Evolutionary conservation across 1,140 invertebrate genomes (phyloP).

Genomic region (Helicorthomorpha holstii): DNA sequence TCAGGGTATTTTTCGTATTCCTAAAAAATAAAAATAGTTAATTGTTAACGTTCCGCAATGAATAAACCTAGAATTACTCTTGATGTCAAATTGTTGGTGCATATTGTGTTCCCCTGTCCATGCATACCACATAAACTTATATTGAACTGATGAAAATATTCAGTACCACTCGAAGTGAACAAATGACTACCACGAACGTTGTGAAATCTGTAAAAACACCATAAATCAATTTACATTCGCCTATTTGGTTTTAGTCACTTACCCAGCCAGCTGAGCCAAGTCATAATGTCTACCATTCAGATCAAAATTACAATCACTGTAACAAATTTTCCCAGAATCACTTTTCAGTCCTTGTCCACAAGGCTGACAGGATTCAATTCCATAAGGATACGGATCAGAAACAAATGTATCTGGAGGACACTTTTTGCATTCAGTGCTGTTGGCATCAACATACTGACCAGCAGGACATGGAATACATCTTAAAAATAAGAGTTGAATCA

Average conservation of each 20-base stretch:
- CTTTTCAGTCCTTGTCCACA: constrained; percentile 32
- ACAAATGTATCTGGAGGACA: constrained; percentile 35
- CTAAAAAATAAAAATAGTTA: too few relatives aligned
- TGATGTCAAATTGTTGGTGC: constrained; percentile 28
- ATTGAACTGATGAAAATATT: constrained; percentile 41
- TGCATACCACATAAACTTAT: constrained; percentile 33
- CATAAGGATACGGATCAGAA: constrained; percentile 27
- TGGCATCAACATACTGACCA: constrained; percentile 29
- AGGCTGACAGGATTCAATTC: constrained; percentile 28
- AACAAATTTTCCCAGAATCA: constrained; percentile 24
- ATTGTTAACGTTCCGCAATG: too few relatives aligned
- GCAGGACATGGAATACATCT: constrained; percentile 36
- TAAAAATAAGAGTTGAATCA: constrained; percentile 4
- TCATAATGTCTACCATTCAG: constrained; percentile 27
- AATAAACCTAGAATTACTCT: too few relatives aligned
- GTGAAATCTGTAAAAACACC: constrained; percentile 15
- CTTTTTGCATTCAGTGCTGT: constrained; percentile 20
- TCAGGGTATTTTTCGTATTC: too few relatives aligned
- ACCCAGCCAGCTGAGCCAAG: constrained; percentile 28
- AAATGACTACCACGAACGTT: constrained; percentile 27
- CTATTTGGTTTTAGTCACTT: constrained; percentile 10
- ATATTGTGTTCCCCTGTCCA: constrained; percentile 19
- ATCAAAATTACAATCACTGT: constrained; percentile 23
- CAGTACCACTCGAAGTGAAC: constrained; percentile 37
- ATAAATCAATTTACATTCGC: neutral